A percentile compares a stretch with the other conserved stretches of the same genome.
Conservation (phyloP, 2,888 invertebrate genomes). For the Acanthococcus lagerstroemiae region DNA sequence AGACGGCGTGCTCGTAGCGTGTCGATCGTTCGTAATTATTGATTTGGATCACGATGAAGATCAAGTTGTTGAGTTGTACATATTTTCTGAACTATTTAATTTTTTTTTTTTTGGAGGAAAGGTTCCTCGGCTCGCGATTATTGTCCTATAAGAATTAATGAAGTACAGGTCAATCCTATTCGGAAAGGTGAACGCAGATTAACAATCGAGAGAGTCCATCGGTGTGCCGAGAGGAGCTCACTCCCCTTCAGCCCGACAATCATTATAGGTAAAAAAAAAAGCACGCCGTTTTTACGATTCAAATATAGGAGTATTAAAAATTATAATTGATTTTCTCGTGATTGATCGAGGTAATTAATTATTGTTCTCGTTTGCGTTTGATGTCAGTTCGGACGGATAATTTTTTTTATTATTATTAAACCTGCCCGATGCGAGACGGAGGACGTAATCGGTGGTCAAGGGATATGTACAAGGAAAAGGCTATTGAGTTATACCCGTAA, state of each 20-base stretch:
- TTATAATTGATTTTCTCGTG: slow-evolving; percentile 30
- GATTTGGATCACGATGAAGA: slow-evolving; percentile 19
- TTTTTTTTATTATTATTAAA: slow-evolving; percentile 23
- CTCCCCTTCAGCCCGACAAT: neutral
- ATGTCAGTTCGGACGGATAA: slow-evolving; percentile 20
- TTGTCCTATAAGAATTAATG: slow-evolving; percentile 32
- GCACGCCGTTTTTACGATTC: slow-evolving; percentile 24
- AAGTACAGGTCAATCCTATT: slow-evolving; percentile 30
- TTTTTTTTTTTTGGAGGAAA: neutral
- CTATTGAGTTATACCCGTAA: no score
- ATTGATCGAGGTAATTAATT: slow-evolving; percentile 31
- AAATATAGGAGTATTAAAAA: slow-evolving; percentile 27
- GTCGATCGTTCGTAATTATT: no score
- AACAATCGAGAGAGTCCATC: slow-evolving; percentile 10
- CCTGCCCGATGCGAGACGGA: slow-evolving; percentile 16
- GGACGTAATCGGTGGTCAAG: neutral
- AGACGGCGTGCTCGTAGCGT: no score
- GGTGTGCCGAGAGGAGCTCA: neutral
- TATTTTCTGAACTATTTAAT: neutral
- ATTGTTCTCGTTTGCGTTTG: slow-evolving; percentile 30
- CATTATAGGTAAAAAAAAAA: neutral
- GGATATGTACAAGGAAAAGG: no score
- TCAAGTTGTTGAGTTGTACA: no score
- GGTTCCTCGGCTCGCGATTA: neutral
- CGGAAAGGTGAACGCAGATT: slow-evolving; percentile 28